These are phyloP conservation scores for Antheraea mylitta DNA, from an alignment of 1,140 invertebrate genomes.

Conservation along the genomic window DNA sequence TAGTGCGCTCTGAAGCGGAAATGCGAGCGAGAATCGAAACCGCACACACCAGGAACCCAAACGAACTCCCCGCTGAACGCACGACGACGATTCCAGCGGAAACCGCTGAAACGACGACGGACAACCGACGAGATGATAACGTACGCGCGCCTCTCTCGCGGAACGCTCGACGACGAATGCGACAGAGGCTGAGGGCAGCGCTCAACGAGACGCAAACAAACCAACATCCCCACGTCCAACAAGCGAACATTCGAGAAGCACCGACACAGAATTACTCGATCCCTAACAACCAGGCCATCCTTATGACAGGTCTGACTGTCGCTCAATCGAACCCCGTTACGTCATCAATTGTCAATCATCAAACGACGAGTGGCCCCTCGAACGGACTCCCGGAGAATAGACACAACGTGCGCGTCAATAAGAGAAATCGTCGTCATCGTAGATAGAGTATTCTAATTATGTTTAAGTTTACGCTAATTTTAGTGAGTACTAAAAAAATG, in stretches of 20 bases:
- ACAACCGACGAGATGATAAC: slow-evolving; percentile 9
- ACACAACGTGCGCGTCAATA: slow-evolving; percentile 36
- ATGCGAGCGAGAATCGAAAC: slow-evolving; percentile 36
- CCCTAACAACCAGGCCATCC: slow-evolving; percentile 12
- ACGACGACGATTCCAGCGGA: not conserved
- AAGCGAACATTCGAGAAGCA: not conserved
- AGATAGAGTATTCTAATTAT: slow-evolving; percentile 37
- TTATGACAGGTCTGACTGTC: slow-evolving; percentile 15
- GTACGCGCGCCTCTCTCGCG: slow-evolving; percentile 38
- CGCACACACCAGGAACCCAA: slow-evolving; percentile 14
- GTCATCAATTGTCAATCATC: slow-evolving; percentile 22
- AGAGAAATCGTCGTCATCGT: slow-evolving; percentile 58
- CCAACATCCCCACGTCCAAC: slow-evolving; percentile 8
- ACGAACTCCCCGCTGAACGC: not conserved
- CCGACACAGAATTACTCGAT: slow-evolving; percentile 18
- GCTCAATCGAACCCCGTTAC: slow-evolving; percentile 7
- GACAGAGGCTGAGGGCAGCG: slow-evolving; percentile 46
- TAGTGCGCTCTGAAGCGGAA: slow-evolving; percentile 44
- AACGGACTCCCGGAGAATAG: slow-evolving; percentile 29
- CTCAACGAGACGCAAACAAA: slow-evolving; percentile 31
- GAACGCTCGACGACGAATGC: slow-evolving; percentile 55
- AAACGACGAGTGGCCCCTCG: slow-evolving; percentile 31
- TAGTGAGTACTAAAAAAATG: slow-evolving; percentile 29
- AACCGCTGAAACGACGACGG: slow-evolving; percentile 21
- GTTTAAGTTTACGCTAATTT: slow-evolving; percentile 27